These are phyloP conservation scores for Erythrocebus patas DNA, from an alignment of 2,113 vertebrate species.

Conservation along the genomic window DNA sequence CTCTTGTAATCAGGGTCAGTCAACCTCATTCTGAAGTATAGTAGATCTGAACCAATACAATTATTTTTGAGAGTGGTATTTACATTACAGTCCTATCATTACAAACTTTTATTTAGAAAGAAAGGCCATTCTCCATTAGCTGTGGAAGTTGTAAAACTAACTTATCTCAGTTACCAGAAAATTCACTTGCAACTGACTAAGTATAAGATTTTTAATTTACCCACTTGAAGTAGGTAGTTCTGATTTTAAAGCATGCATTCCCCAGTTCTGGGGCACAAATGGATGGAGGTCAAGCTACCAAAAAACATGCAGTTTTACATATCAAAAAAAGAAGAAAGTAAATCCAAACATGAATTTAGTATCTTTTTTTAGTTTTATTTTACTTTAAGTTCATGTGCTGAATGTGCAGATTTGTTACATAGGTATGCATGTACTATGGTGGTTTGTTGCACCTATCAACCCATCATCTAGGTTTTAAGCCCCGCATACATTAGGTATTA, in stretches of 20 bases:
- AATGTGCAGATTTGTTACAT: no score
- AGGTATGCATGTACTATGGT: no score
- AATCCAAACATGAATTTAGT: not conserved
- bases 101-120: not conserved
- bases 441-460: no score
- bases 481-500: no score
- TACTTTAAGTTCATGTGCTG: no score
- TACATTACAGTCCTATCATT: not conserved
- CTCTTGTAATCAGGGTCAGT: not conserved
- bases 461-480: no score
- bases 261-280: not conserved
- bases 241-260: conserved; percentile 43
- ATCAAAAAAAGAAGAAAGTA: not conserved
- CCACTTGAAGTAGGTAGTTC: not conserved
- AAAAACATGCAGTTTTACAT: not conserved
- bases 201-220: not conserved
- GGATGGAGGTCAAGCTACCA: not conserved
- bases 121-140: conserved; percentile 21
- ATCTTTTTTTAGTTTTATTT: no score
- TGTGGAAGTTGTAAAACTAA: not conserved
- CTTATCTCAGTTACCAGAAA: not conserved
- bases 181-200: conserved; percentile 28
- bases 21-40: conserved; percentile 18
- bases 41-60: not conserved
- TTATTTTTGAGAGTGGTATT: conserved; percentile 20